These are phyloP conservation scores for Lipotes vexillifer DNA, from an alignment of 2,113 vertebrate genomes.

Conservation along the genomic window DNA sequence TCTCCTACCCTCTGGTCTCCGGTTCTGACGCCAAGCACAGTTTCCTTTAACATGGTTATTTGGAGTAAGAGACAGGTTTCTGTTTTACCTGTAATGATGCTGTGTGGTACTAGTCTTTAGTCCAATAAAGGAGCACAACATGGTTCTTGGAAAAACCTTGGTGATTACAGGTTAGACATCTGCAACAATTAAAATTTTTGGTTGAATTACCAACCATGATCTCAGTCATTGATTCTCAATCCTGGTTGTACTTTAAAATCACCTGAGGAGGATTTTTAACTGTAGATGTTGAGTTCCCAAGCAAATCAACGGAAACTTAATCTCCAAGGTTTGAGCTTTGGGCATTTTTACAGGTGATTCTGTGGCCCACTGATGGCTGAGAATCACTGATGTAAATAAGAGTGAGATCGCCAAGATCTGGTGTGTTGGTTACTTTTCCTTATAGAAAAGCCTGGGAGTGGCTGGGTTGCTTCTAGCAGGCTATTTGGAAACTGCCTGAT, in stretches of 20 bases:
- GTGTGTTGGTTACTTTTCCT: no score
- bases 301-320: not conserved
- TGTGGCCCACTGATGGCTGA: not conserved
- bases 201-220: not conserved
- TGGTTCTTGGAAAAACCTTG: not conserved
- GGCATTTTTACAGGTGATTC: not conserved
- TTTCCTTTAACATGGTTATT: not conserved
- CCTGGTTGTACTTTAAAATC: not conserved
- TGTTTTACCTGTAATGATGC: no score
- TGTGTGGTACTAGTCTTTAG: not conserved
- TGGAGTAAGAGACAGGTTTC: not conserved
- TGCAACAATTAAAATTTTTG: not conserved
- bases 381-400: no score
- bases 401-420: not conserved
- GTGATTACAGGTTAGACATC: not conserved
- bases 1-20: not conserved
- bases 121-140: not conserved
- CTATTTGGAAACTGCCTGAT: not conserved
- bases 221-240: not conserved
- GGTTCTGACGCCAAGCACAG: not conserved
- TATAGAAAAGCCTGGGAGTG: not conserved
- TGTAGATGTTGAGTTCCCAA: not conserved
- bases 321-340: not conserved
- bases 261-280: not conserved
- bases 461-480: not conserved